Base-by-base conservation (phyloP, 92 coral and sea anemone genomes). In the Palythoa grandis region DNA sequence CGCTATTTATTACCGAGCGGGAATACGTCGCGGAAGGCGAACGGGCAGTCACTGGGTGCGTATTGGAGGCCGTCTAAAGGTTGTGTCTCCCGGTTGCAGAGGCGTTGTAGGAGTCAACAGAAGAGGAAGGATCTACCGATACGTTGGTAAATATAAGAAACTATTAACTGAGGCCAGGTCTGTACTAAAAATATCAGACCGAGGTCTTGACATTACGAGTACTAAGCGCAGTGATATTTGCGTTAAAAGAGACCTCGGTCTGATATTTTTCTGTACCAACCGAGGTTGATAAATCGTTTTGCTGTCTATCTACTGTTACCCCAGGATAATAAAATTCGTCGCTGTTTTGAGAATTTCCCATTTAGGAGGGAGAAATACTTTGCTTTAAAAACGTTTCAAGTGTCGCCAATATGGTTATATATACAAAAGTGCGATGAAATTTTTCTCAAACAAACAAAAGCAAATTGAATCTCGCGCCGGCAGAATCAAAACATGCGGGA, bases 41-140 rank as follows among this genome's bases (percentile, higher is more conserved):
- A 80, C 85, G 20, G 85, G 85, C 11, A 80, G 85, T 20, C 14
- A 67, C 17, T 80, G 85, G 85, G 85, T 80, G n/a, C 85, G 74
- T 13, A 7, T 80, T 48, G 74, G 85, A 19, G 85, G 85, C 25
- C 85, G 85, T 23, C 85, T 80, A 15, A 80, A 50, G 61, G 47
- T 8, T 22, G 85, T 80, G 29, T 80, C 85, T 9, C 74, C 74
- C 58, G 85, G 85, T 11, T 80, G 85, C 43, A 80, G 48, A 2
- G 85, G 85, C 47, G 85, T 80, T 13, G 24, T 43, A 22, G 85
- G 85, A 65, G 74, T 66, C 19, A 50, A 38, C 85, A 65, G 37
- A 52, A 67, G 48, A 23, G 74, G 85, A 67, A 70, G 22, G 14
- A 66, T 80, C 25, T 80, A 68, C 47, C 61, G 12, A 40, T 80